phyloP scores from a whole-genome alignment of 2,797 vertebrate genomes.

The Helarctos malayanus region DNA sequence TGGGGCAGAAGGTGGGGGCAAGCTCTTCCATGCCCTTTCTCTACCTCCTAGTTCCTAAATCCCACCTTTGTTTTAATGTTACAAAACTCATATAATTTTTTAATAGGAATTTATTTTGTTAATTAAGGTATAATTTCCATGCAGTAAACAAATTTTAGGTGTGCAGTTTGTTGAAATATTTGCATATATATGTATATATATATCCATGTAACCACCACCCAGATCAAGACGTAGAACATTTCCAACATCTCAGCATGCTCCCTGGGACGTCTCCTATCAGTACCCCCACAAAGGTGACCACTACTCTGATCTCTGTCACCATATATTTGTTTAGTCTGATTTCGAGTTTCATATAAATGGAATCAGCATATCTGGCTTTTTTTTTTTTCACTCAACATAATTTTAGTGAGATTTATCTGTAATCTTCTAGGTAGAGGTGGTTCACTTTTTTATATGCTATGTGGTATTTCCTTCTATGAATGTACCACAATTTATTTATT shows the following conservation, averaged over 20 bases:
- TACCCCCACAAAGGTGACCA: background rate
- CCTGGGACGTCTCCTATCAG: background rate
- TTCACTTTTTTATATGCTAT: background rate
- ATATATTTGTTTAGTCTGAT: background rate
- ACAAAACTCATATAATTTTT: background rate
- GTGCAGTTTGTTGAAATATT: background rate
- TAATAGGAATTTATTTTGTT: background rate
- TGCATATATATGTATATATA: background rate
- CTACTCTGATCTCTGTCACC: background rate
- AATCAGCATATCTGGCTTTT: background rate
- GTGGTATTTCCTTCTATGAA: background rate
- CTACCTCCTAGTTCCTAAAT: background rate
- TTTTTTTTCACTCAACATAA: background rate
- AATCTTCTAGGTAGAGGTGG: background rate
- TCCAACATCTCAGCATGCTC: background rate
- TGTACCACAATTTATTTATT: constrained; percentile 33
- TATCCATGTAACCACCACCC: background rate
- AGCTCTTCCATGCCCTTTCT: background rate
- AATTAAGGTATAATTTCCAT: background rate
- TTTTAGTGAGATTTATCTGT: background rate
- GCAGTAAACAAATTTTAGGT: background rate
- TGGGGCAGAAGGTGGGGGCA: background rate
- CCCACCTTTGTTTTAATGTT: background rate
- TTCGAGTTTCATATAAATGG: constrained; percentile 37
- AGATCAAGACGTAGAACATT: background rate